Conservation (phyloP, 2,888 invertebrate species). For the Idaea biselata region DNA sequence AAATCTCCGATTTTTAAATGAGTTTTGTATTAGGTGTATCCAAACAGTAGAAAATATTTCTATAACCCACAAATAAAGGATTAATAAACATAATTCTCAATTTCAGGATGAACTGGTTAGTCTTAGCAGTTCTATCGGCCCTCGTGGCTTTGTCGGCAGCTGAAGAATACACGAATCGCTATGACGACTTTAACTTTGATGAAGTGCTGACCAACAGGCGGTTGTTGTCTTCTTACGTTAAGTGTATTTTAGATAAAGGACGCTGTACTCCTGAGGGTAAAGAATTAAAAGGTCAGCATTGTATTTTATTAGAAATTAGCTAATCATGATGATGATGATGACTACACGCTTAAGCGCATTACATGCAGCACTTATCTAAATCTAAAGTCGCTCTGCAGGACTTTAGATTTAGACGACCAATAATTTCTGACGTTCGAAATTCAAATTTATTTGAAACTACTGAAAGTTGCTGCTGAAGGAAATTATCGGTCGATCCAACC, state of each 20-base stretch:
- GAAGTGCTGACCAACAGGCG: slow-evolving; percentile 84
- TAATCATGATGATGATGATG: too few species aligned
- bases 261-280: slow-evolving; percentile 85
- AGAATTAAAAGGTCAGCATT: slow-evolving; percentile 83
- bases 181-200: slow-evolving; percentile 85
- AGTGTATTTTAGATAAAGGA: slow-evolving; percentile 83
- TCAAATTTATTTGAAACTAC: too few species aligned
- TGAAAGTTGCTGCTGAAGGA: too few species aligned
- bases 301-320: neutral
- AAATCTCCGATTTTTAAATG: too few species aligned
- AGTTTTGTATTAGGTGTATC: too few species aligned
- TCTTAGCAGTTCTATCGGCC: slow-evolving; percentile 28
- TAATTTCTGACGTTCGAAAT: too few species aligned
- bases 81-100: neutral
- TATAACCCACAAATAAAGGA: neutral
- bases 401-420: too few species aligned
- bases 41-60: too few species aligned
- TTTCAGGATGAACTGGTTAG: slow-evolving; percentile 45
- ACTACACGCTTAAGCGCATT: too few species aligned
- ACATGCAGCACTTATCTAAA: too few species aligned
- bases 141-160: slow-evolving; percentile 28
- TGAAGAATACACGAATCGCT: slow-evolving; percentile 82
- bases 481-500: too few species aligned
- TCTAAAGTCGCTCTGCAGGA: too few species aligned
- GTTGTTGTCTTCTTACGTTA: slow-evolving; percentile 83